Conservation (phyloP, 2,888 invertebrate genomes). For the Ennomos quercinarius region DNA sequence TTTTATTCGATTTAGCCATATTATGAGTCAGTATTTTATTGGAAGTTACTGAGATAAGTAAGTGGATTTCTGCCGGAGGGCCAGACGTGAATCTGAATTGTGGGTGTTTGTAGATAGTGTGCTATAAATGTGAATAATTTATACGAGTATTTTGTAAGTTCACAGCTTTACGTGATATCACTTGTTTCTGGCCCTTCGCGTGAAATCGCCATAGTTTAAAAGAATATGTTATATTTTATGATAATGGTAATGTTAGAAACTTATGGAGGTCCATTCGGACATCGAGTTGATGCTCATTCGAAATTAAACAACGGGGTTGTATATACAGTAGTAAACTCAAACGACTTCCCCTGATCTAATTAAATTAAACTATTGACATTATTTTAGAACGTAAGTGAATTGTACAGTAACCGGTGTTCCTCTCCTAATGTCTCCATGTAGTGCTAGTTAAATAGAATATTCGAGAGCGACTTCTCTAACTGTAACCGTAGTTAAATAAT, state of each 20-base stretch:
- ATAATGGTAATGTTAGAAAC: slow-evolving; percentile 67
- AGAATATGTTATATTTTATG: slow-evolving; percentile 80
- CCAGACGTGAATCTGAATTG: slow-evolving; percentile 71
- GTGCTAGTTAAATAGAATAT: slow-evolving; percentile 73
- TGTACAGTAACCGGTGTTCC: slow-evolving; percentile 85
- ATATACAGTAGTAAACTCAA: slow-evolving; percentile 68
- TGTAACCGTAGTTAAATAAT: slow-evolving; percentile 67
- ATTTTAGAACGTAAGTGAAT: slow-evolving; percentile 68
- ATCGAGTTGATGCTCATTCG: slow-evolving; percentile 75
- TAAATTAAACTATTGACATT: slow-evolving; percentile 68
- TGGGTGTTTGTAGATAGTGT: slow-evolving; percentile 84
- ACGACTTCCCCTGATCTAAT: slow-evolving; percentile 71
- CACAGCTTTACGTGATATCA: slow-evolving; percentile 83
- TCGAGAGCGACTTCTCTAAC: slow-evolving; percentile 68
- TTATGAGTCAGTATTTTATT: slow-evolving; percentile 84
- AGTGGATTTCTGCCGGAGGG: slow-evolving; percentile 76
- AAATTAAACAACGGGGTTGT: slow-evolving; percentile 74
- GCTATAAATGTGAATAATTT: slow-evolving; percentile 85
- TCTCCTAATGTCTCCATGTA: slow-evolving; percentile 81
- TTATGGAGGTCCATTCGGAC: slow-evolving; percentile 71
- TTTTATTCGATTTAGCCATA: slow-evolving; percentile 82
- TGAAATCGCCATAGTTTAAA: slow-evolving; percentile 59
- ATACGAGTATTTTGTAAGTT: slow-evolving; percentile 85
- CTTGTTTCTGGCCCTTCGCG: slow-evolving; percentile 77
- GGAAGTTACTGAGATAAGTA: slow-evolving; percentile 73